A percentile compares a stretch with the other conserved stretches of the same genome.
Conservation (phyloP, 1,140 invertebrate species). For the Bombus sylvicola region DNA sequence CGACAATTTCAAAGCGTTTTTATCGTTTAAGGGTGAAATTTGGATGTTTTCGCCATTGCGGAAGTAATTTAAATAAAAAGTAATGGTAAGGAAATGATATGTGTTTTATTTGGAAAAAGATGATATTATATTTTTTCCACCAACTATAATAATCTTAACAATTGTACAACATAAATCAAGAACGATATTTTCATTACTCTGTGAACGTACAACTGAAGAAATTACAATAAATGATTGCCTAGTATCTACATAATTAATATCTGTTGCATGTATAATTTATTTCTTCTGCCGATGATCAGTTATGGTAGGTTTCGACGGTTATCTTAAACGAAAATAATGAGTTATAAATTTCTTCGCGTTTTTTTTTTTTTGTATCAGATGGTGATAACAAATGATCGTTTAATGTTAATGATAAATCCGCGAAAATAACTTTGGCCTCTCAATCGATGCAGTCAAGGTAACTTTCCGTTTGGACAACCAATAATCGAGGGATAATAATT, state of each 20-base stretch:
- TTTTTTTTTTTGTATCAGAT: neutral
- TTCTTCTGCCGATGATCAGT: neutral
- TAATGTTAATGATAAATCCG: neutral
- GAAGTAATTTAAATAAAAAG: too few relatives aligned
- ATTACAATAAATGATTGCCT: neutral
- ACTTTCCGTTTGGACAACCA: neutral
- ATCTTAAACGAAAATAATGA: neutral
- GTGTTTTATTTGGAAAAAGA: too few relatives aligned
- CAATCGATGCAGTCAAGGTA: neutral
- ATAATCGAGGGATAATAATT: neutral
- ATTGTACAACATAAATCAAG: neutral
- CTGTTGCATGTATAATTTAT: neutral
- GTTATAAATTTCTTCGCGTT: neutral
- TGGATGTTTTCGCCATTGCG: too few relatives aligned
- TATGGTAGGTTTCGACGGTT: neutral
- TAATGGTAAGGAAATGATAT: too few relatives aligned
- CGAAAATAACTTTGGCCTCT: neutral
- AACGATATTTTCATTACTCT: neutral
- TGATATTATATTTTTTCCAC: neutral
- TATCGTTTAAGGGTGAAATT: too few relatives aligned
- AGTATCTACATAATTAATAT: neutral
- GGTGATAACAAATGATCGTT: neutral
- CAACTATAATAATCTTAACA: too few relatives aligned
- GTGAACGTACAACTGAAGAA: neutral
- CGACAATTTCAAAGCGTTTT: too few relatives aligned